phyloP scores from a whole-genome alignment of 2,888 invertebrate species.

The Candidula unifasciata region DNA sequence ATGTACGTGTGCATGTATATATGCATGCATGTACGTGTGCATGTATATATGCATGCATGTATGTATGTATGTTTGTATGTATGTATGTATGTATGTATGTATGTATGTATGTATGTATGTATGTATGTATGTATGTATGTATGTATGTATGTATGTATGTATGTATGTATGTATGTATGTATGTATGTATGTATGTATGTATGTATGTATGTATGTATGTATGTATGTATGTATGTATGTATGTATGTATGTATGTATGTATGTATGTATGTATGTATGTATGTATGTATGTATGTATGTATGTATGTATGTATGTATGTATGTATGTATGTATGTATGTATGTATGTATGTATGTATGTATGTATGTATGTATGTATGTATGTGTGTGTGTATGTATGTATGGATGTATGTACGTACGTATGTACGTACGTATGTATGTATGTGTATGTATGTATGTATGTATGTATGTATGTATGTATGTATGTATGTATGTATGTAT shows the following conservation, averaged over 20 bases:
- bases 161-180: no score
- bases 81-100: not conserved
- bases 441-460: not conserved
- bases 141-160: no score
- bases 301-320: slow-evolving; percentile 15
- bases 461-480: not conserved
- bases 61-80: slow-evolving; percentile 10
- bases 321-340: slow-evolving; percentile 15
- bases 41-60: slow-evolving; percentile 11
- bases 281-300: slow-evolving; percentile 18
- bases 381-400: not conserved
- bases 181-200: no score
- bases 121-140: no score
- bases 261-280: slow-evolving; percentile 15
- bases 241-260: slow-evolving; percentile 1
- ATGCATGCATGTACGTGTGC: not conserved
- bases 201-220: no score
- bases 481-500: not conserved
- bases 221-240: no score
- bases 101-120: no score
- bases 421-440: no score
- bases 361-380: slow-evolving; percentile 5
- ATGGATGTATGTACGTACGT: no score
- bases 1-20: slow-evolving; percentile 10
- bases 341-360: slow-evolving; percentile 15